Base-by-base conservation (phyloP, 1,140 invertebrate genomes). In the Eurosta solidaginis region DNA sequence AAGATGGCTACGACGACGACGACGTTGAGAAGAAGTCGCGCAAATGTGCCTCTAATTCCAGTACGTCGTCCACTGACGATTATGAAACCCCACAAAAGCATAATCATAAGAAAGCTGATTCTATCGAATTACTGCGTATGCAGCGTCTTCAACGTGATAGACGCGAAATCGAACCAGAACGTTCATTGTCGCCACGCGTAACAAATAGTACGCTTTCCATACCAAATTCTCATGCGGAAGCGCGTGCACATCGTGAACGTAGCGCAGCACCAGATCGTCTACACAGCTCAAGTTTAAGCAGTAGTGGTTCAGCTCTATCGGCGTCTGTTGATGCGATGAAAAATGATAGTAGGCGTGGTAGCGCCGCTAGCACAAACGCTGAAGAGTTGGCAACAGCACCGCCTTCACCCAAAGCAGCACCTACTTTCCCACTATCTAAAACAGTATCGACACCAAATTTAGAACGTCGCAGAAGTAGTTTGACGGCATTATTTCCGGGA, bases 221-320 rank as follows among this genome's bases (percentile, higher is more conserved):
- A 10, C 17, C 17, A 3, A n/a, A n/a, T n/a, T 20, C 59, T 1
- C n/a, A 40, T 29, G 22, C 27, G 80, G 81, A 6, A 68, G 33
- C 0, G 20, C 52, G 68, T 0, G 78, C 80, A 1, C 81, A 77
- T 14, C 29, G 73, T 40, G 84, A 85, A 29, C 74, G 84, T 1
- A 86, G 85, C 1, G 42, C 81, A 2, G 85, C 83, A 29, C 85
- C 85, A 12, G 83, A 85, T 59, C 85, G 85, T 74, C 78, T 85
- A 27, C 83, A 84, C 49, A 86, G 83, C 27, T 84, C 83, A 12
- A 86, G 85, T 77, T 77, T 83, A n/a, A 85, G 84, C 79, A 86
- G 84, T 77, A 63, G 83, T 29, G 83, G 86, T 14, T 86, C 84
- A 3, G 81, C 78, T n/a, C 44, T 36, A 3, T 78, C 77, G 6